Evolutionary conservation across 2,113 vertebrate species (phyloP), one percentile per base, ranked within the genome.

Genomic region (Pycnonotus jocosus): DNA sequence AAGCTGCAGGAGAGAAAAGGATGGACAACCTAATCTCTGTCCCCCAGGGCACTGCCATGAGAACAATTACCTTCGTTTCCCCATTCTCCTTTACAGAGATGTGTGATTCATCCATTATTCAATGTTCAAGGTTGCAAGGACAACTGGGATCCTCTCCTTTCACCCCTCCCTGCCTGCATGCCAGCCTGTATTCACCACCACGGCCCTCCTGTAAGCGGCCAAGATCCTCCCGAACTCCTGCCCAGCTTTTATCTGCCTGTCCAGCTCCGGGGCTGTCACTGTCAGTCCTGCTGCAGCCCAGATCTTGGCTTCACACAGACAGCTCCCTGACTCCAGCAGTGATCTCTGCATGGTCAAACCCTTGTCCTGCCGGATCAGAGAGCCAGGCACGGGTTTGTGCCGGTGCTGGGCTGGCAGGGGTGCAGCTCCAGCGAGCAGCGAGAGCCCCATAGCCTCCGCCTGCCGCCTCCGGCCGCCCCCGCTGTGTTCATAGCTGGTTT

Each of bases 61-160:
- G 66, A 86, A 71, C 91, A 71, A 71, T 95, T 54, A 73, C 64
- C 45, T 87, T 79, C 33, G 6, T 86, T 87, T 81, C 81, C 70
- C 50, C 58, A 35, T 35, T 91, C 74, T 61, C 62, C 58, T 90
- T 92, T 76, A 38, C 61, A 92, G 47, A 80, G 73, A 70, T 69
- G 58, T 92, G 61, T 82, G 66, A 91, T 70, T 95, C 93, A 92
- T 93, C 62, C 86, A 53, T 80, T 92, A 81, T 82, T 89, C 93
- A 88, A 72, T 20, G 94, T 27, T 81, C 74, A 61, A 87, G 48
- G 66, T 45, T 48, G 45, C 60, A 79, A 76, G 87, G 85, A 69
- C 74, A 72, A 28, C 21, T 5, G 84, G 17, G 66, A 72, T 65
- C 53, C 54, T 77, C 58, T 76, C 70, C 42, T 84, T 74, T 78